phyloP scores from a whole-genome alignment of 2,888 invertebrate species.

The Ichneumon xanthorius region DNA sequence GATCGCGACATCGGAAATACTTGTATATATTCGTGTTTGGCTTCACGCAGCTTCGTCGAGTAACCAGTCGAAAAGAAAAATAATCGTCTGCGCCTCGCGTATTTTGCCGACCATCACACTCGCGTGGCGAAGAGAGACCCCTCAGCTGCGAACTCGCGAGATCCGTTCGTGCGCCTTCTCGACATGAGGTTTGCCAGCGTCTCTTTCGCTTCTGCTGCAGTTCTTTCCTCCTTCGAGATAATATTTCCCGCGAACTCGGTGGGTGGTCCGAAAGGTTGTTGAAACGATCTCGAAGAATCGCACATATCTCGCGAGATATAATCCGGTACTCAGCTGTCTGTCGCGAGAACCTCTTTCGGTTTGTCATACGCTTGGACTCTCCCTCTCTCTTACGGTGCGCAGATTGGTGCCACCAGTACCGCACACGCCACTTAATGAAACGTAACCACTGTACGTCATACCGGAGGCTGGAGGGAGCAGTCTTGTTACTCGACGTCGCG shows the following conservation, averaged over 20 bases:
- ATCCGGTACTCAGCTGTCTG: constrained; percentile 39
- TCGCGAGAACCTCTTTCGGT: constrained; percentile 33
- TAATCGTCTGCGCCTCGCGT: not conserved
- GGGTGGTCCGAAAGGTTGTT: constrained; percentile 11
- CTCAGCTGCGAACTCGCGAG: not conserved
- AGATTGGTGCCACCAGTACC: constrained; percentile 69
- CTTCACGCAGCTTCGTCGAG: not conserved
- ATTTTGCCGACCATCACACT: not conserved
- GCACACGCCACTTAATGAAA: constrained; percentile 73
- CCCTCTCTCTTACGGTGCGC: constrained; percentile 27
- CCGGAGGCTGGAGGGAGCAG: constrained; percentile 36
- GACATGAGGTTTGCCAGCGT: not conserved
- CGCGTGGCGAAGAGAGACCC: not conserved
- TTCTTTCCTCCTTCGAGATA: not conserved
- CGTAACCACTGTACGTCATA: constrained; percentile 73
- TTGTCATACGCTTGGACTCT: constrained; percentile 33
- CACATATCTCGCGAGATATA: constrained; percentile 47
- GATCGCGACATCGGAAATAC: not conserved
- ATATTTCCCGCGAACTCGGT: constrained; percentile 3
- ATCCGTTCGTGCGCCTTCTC: not conserved
- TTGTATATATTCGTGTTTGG: not conserved
- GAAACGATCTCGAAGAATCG: constrained; percentile 50
- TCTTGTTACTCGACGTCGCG: constrained; percentile 44
- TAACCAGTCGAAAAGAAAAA: not conserved
- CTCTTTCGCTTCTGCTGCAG: not conserved